Conservation (phyloP, 1,140 invertebrate species). For the Bicyclus anynana region DNA sequence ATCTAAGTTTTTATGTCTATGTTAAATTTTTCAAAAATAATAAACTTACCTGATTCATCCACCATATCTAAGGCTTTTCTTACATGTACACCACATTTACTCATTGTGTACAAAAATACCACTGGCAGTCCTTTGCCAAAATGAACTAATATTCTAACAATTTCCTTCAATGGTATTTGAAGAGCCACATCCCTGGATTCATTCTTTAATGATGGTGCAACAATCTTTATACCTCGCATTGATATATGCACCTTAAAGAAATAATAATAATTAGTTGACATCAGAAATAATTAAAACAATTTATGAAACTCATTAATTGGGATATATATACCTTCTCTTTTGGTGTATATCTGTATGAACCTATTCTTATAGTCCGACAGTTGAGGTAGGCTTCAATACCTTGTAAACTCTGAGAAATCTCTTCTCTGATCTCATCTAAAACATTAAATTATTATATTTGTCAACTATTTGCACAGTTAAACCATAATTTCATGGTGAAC, state of each 20-base stretch:
- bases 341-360: slow-evolving; percentile 86
- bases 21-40: neutral
- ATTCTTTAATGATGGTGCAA: slow-evolving; percentile 81
- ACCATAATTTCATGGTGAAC: no score
- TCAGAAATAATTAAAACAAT: neutral
- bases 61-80: slow-evolving; percentile 84
- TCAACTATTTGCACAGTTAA: no score
- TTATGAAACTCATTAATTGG: neutral
- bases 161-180: slow-evolving; percentile 80
- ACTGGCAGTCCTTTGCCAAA: slow-evolving; percentile 85
- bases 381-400: slow-evolving; percentile 73
- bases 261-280: slow-evolving; percentile 13
- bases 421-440: slow-evolving; percentile 73
- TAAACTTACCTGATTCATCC: slow-evolving; percentile 79
- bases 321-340: slow-evolving; percentile 79
- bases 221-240: slow-evolving; percentile 81
- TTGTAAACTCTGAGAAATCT: slow-evolving; percentile 45
- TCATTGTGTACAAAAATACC: slow-evolving; percentile 86
- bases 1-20: no score
- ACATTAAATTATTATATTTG: slow-evolving; percentile 15
- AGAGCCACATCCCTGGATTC: slow-evolving; percentile 78
- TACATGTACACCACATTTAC: slow-evolving; percentile 81
- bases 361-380: slow-evolving; percentile 87
- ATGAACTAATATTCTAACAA: slow-evolving; percentile 85
- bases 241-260: slow-evolving; percentile 79